These are phyloP conservation scores for Scaptodrosophila lebanonensis DNA, from an alignment of 1,140 invertebrate genomes.

Conservation along the genomic window DNA sequence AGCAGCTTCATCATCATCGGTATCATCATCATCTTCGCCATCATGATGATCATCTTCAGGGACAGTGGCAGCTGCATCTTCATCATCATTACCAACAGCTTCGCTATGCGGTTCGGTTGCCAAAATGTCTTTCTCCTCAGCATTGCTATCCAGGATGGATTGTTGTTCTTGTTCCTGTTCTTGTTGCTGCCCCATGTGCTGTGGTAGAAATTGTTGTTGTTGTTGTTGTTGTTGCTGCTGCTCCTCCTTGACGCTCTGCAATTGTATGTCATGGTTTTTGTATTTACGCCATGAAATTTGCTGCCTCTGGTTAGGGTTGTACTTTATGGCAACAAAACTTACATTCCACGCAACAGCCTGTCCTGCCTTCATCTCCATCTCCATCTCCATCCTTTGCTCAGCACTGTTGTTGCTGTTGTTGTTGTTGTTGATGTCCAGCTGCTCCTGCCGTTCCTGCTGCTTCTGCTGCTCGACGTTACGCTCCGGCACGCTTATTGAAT, in stretches of 20 bases:
- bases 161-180: conserved; percentile 14
- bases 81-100: conserved; percentile 2
- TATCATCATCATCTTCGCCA: conserved; percentile 5
- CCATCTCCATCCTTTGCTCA: neutral
- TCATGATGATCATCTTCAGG: conserved; percentile 5
- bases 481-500: conserved; percentile 57
- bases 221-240: no score
- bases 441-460: neutral
- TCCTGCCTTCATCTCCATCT: conserved; percentile 27
- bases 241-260: no score
- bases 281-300: no score
- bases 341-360: neutral
- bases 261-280: no score
- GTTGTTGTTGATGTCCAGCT: conserved; percentile 4
- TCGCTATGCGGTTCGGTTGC: no score
- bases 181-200: neutral
- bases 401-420: no score
- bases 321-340: no score
- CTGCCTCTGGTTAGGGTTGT: no score
- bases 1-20: conserved; percentile 10
- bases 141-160: conserved; percentile 35
- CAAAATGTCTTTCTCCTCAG: conserved; percentile 55
- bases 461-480: conserved; percentile 27
- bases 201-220: neutral
- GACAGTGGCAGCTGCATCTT: conserved; percentile 9